These are phyloP conservation scores for Monarcha castaneiventris DNA, from an alignment of 2,113 vertebrate genomes.

Conservation along the genomic window DNA sequence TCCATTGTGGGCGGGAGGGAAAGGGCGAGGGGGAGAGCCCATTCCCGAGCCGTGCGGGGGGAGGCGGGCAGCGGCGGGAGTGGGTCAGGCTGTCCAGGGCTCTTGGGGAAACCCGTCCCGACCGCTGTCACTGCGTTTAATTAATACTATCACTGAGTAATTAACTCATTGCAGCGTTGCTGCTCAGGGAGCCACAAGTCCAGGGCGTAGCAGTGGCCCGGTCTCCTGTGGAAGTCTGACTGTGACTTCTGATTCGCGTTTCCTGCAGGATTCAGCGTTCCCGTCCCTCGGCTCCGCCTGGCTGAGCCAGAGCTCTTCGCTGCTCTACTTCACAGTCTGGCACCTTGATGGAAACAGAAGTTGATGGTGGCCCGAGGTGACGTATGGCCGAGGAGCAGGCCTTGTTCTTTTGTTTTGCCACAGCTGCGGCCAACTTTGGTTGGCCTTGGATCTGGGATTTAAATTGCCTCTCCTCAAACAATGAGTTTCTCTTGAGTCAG, in stretches of 20 bases:
- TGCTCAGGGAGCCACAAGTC: background rate
- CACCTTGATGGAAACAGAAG: background rate
- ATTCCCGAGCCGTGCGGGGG: background rate
- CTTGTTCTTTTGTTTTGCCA: background rate
- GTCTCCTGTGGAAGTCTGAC: background rate
- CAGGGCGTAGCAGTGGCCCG: too few species aligned
- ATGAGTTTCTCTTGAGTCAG: background rate
- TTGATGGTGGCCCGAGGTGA: conserved; percentile 8
- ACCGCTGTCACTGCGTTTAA: fast-evolving
- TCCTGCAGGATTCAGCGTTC: background rate
- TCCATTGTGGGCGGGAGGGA: too few species aligned
- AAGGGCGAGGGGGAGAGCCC: background rate
- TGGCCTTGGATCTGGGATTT: background rate
- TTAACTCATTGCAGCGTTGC: fast-evolving
- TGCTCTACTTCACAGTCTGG: background rate
- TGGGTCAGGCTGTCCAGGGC: fast-evolving
- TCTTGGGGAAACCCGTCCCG: fast-evolving
- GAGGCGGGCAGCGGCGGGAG: too few species aligned
- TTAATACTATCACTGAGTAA: fast-evolving
- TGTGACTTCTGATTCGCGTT: background rate
- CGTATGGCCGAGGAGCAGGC: background rate
- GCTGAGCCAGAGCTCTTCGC: background rate
- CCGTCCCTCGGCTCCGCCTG: background rate
- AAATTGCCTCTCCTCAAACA: fast-evolving
- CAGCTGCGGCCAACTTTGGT: background rate